Conservation (phyloP, 1,140 invertebrate genomes). For the Agrilus planipennis region DNA sequence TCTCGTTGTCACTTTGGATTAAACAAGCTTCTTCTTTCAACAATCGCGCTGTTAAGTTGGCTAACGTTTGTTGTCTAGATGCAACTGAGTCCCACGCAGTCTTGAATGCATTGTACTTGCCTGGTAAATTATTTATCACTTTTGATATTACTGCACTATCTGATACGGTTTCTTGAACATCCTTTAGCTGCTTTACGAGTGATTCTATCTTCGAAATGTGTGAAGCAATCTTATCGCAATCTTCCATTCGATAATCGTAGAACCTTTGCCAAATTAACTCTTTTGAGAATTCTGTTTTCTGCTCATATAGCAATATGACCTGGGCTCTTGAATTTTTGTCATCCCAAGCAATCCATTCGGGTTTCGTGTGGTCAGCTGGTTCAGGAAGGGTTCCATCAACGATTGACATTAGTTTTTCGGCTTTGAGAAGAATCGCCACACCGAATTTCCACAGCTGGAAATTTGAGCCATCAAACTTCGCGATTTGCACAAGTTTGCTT, state of each 20-base stretch:
- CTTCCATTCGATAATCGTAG: neutral
- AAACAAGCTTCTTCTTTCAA: slow-evolving; percentile 15
- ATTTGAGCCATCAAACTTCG: no score
- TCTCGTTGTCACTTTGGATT: neutral
- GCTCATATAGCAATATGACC: slow-evolving; percentile 27
- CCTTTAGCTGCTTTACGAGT: slow-evolving; percentile 18
- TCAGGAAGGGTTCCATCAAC: slow-evolving; percentile 2
- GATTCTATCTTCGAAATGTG: slow-evolving; percentile 8
- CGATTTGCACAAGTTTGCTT: no score
- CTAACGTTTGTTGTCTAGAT: slow-evolving; percentile 13
- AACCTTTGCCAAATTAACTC: neutral
- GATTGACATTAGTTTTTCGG: slow-evolving; percentile 4
- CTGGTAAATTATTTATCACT: slow-evolving; percentile 11
- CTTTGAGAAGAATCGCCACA: slow-evolving; percentile 3
- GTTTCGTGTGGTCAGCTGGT: slow-evolving; percentile 1
- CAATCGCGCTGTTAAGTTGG: slow-evolving; percentile 16
- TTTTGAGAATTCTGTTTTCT: slow-evolving; percentile 11
- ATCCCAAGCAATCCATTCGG: slow-evolving; percentile 10
- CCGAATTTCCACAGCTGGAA: slow-evolving; percentile 3
- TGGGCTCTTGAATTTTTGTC: slow-evolving; percentile 17
- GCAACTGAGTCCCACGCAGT: slow-evolving; percentile 17
- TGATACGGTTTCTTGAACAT: slow-evolving; percentile 15
- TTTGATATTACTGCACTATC: slow-evolving; percentile 10
- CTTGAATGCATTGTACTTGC: slow-evolving; percentile 14
- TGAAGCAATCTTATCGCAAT: slow-evolving; percentile 1